Evolutionary conservation across 2,797 vertebrate genomes (phyloP), one percentile per base, ranked within the genome.

Genomic region (Poeciliopsis infans): DNA sequence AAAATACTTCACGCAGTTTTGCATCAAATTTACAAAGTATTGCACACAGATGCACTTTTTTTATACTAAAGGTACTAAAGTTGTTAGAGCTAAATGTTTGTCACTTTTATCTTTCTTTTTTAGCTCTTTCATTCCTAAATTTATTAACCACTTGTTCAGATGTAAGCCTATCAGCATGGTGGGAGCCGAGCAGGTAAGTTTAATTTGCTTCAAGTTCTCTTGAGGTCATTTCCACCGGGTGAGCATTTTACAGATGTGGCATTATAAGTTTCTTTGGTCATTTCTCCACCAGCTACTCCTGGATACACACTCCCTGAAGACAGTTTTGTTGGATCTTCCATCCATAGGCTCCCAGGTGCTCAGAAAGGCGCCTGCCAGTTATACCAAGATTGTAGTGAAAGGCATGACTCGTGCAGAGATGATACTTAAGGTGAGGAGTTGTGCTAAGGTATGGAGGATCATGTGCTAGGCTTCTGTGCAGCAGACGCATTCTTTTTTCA

Each of bases 151-250:
- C 86, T 95, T 99, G 83, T 99, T 99, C 93, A 97, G 98, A 90
- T 99, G 98, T 96, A 99, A 99, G 79, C 98, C 98, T 0, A 97
- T 99, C 89, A 99, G 98, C 94, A 99, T 99, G 98, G 98, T 99
- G 89, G 98, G 98, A 55, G 98, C 98, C 46, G 98, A 99, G 61
- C 98, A 99, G 96, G 98, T 99, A 92, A 95, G 95, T 74, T 64
- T 47, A 0, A 72, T 66, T 75, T 51, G 39, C 74, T 47, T 5
- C 39, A 53, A 13, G 75, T 11, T 78, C 5, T 41, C 5, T 61
- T 53, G 49, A 51, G 71, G 15, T 77, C 3, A 7, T 57, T 33
- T 57, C 12, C 23, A 43, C 2, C 28, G 18, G 18, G 1, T 45
- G 25, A 53, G 4, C n/a, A 7, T n/a, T 41, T 51, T 33, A 7